These are phyloP conservation scores for Setophaga coronata DNA, from an alignment of 2,113 vertebrate genomes.

Conservation along the genomic window DNA sequence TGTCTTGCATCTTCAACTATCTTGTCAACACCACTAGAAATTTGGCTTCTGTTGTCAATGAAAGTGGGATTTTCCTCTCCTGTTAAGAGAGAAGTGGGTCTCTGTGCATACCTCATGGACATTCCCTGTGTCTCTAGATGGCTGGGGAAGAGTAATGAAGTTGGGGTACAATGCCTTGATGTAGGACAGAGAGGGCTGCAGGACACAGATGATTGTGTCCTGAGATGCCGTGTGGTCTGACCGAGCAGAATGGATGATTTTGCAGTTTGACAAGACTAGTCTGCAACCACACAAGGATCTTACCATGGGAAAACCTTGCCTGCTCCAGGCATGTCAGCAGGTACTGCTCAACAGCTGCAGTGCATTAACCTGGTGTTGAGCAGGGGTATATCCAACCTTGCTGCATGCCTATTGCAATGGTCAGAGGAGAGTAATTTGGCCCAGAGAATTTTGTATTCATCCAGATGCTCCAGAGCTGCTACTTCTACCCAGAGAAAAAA, in stretches of 20 bases:
- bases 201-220: background rate
- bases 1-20: background rate
- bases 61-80: background rate
- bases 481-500: constrained; percentile 3
- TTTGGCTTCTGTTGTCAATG: rapidly evolving
- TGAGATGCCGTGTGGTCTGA: background rate
- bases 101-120: rapidly evolving
- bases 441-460: constrained; percentile 36
- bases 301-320: background rate
- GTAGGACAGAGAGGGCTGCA: background rate
- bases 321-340: background rate
- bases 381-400: background rate
- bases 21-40: background rate
- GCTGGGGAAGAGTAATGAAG: background rate
- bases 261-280: background rate
- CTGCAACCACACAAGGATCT: background rate
- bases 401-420: background rate
- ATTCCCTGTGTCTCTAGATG: background rate
- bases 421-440: background rate
- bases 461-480: constrained; percentile 6
- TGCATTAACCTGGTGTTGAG: background rate
- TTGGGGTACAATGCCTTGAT: background rate
- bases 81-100: background rate
- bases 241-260: background rate
- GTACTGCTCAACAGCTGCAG: constrained; percentile 25